A percentile compares a stretch with the other conserved stretches of the same genome.
These are phyloP conservation scores for Australoheros facetus DNA, from an alignment of 2,797 vertebrate species.

Conservation along the genomic window DNA sequence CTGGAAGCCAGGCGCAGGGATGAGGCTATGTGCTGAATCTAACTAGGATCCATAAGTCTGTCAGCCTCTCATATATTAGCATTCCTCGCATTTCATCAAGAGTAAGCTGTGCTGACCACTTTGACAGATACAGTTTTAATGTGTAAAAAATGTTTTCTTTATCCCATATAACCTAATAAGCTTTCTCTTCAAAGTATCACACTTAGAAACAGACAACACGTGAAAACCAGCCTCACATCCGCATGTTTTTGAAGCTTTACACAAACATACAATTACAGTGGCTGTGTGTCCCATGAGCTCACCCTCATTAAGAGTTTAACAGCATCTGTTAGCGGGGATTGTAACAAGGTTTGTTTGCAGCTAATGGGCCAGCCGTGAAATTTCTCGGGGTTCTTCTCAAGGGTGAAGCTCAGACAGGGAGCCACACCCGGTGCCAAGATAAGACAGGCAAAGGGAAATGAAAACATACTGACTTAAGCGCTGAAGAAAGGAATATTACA, in stretches of 20 bases:
- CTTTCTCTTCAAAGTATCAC: background rate
- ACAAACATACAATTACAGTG: slow-evolving; percentile 19
- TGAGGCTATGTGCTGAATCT: slow-evolving; percentile 25
- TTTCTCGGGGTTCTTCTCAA: slow-evolving; percentile 35
- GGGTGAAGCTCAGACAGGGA: slow-evolving; percentile 32
- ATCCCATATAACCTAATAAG: background rate
- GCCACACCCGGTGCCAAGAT: slow-evolving; percentile 34
- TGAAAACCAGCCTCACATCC: slow-evolving; percentile 10
- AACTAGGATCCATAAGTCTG: slow-evolving; percentile 23
- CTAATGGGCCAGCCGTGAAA: slow-evolving; percentile 52
- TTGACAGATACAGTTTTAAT: background rate
- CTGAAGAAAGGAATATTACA: slow-evolving; percentile 13
- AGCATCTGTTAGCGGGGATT: slow-evolving; percentile 29
- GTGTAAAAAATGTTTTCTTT: background rate
- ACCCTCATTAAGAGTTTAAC: slow-evolving; percentile 58
- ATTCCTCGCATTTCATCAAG: slow-evolving; percentile 32
- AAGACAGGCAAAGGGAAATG: slow-evolving; percentile 30
- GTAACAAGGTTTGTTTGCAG: slow-evolving; percentile 52
- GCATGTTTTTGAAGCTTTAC: slow-evolving; percentile 5
- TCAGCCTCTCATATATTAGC: slow-evolving; percentile 12
- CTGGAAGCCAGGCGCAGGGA: slow-evolving; percentile 14
- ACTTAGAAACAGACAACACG: background rate
- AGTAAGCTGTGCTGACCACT: background rate
- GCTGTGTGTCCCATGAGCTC: slow-evolving; percentile 50
- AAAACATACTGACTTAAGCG: slow-evolving; percentile 20